Evolutionary conservation across 2,797 vertebrate species (phyloP).

Genomic region (Malurus leucopterus): DNA sequence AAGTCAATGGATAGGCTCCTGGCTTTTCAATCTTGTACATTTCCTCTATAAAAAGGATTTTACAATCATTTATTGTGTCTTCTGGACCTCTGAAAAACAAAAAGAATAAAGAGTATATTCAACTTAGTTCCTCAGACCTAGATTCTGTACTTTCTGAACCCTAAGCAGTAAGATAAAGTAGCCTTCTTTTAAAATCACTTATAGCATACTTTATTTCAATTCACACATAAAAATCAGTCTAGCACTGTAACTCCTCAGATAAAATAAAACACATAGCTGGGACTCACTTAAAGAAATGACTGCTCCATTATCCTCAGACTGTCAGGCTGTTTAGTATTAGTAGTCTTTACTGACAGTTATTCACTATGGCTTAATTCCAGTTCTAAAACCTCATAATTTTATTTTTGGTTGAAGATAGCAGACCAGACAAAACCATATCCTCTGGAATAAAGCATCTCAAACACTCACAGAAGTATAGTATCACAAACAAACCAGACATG

Average conservation of each 20-base stretch:
- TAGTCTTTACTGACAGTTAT: neutral
- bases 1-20: conserved; percentile 85
- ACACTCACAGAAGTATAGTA: neutral
- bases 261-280: neutral
- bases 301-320: neutral
- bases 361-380: neutral
- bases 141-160: neutral
- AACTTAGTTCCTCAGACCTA: neutral
- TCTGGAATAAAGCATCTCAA: neutral
- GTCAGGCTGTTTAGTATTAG: neutral
- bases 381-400: neutral
- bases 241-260: neutral
- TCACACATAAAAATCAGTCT: neutral
- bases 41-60: conserved; percentile 91
- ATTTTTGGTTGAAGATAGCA: neutral
- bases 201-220: neutral
- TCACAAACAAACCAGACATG: neutral
- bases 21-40: conserved; percentile 94
- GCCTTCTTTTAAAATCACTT: neutral
- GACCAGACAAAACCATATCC: neutral
- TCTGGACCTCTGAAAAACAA: conserved; percentile 82
- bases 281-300: neutral
- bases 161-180: neutral
- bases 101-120: conserved; percentile 40
- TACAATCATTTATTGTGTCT: conserved; percentile 90